Conservation (phyloP, 2,797 vertebrate species). For the Pterois miles region DNA sequence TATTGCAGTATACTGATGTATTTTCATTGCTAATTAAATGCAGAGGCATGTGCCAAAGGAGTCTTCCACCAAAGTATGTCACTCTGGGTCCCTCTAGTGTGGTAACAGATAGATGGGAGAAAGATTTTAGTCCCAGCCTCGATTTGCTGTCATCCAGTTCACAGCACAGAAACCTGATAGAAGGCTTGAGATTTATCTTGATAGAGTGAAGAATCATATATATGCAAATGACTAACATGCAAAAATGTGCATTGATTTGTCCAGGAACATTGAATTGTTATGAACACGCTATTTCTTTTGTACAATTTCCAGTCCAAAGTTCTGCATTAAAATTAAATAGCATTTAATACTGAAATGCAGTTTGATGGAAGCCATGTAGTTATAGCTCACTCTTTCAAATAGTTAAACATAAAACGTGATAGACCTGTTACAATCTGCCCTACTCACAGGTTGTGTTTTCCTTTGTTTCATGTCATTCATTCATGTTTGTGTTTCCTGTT, state of each 20-base stretch:
- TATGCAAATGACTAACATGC: not conserved
- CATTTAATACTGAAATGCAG: not conserved
- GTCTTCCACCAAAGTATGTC: slow-evolving; percentile 3
- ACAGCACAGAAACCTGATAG: not conserved
- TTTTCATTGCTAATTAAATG: not conserved
- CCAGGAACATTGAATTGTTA: not conserved
- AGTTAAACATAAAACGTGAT: not conserved
- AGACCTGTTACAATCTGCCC: too few relatives aligned
- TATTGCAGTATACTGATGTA: slow-evolving; percentile 3
- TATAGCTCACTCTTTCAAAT: not conserved
- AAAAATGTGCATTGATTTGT: not conserved
- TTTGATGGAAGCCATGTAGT: not conserved
- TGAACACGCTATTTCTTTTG: not conserved
- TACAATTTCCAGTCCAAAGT: not conserved
- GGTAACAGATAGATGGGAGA: slow-evolving; percentile 18
- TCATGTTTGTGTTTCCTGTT: rapidly evolving
- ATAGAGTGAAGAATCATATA: not conserved
- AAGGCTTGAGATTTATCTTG: not conserved
- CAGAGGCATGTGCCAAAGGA: not conserved
- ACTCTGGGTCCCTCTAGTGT: slow-evolving; percentile 78
- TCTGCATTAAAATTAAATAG: not conserved
- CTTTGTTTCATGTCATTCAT: not conserved
- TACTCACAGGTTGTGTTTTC: rapidly evolving
- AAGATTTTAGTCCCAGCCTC: not conserved
- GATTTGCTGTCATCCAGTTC: not conserved